Percentiles rank a stretch among this genome's conserved stretches.
Conservation (phyloP, 2,113 vertebrate species). For the Ancistrus triradiatus region DNA sequence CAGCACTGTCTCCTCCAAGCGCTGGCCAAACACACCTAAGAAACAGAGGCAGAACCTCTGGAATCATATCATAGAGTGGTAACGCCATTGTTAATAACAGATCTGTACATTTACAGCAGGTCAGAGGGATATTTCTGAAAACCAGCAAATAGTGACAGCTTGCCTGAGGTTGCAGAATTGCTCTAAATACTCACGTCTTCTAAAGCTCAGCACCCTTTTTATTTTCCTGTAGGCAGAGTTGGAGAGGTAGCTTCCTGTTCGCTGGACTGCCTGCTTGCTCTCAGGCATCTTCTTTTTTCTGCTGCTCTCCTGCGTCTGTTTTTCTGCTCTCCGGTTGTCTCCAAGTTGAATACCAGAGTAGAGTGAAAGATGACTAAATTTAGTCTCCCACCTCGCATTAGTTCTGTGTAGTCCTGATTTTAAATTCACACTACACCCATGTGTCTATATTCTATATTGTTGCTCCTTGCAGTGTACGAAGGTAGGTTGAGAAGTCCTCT, state of each 20-base stretch:
- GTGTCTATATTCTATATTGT: not conserved
- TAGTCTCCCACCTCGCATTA: not conserved
- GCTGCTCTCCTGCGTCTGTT: not conserved
- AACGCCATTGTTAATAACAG: too few relatives aligned
- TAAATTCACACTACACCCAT: constrained; percentile 1
- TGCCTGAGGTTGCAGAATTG: constrained; percentile 22
- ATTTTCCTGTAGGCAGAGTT: constrained; percentile 57
- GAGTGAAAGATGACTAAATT: not conserved
- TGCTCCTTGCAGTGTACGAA: constrained; percentile 13
- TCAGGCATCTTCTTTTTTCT: constrained; percentile 43
- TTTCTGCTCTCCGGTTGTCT: not conserved
- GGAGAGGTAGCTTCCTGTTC: constrained; percentile 50
- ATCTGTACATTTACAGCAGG: not conserved
- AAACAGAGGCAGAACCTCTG: not conserved
- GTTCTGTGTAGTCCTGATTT: constrained; percentile 7
- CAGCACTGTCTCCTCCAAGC: constrained; percentile 71
- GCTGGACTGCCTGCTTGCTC: constrained; percentile 43
- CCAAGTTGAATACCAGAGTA: not conserved
- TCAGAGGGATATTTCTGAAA: not conserved
- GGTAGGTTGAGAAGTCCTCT: constrained; percentile 32
- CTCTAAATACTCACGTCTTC: constrained; percentile 48
- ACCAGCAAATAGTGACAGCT: not conserved
- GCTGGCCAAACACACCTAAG: constrained; percentile 71
- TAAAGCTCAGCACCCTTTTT: constrained; percentile 56
- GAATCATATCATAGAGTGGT: too few relatives aligned